These are phyloP conservation scores for Paedocypris sp. DNA, from an alignment of 2,113 vertebrate species.

Conservation along the genomic window DNA sequence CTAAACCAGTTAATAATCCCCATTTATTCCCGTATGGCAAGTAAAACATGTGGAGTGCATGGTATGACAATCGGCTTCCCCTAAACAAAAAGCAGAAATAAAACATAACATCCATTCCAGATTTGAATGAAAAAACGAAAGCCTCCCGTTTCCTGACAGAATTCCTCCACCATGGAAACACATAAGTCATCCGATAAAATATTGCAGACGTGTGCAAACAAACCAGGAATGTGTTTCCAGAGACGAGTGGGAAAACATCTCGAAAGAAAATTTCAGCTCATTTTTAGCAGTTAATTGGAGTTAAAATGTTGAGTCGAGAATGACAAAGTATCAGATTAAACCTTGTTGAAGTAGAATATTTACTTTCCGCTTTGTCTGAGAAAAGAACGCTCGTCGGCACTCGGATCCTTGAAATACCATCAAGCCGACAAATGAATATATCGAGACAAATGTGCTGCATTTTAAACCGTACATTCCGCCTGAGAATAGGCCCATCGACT, in stretches of 20 bases:
- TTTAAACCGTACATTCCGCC: neutral
- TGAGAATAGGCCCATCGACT: neutral
- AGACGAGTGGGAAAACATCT: slow-evolving; percentile 11
- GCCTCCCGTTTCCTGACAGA: neutral
- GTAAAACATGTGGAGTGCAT: neutral
- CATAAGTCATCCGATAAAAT: neutral
- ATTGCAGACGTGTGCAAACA: neutral
- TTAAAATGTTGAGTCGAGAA: slow-evolving; percentile 1
- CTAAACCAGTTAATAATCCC: too few relatives aligned
- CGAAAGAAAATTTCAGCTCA: neutral
- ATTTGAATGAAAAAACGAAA: too few relatives aligned
- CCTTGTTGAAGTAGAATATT: neutral
- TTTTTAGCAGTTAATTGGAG: too few relatives aligned
- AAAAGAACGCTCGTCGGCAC: neutral
- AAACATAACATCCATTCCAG: neutral
- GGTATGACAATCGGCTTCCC: neutral
- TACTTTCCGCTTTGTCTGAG: slow-evolving; percentile 15
- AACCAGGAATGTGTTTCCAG: neutral
- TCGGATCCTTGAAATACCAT: neutral
- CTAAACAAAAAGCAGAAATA: neutral
- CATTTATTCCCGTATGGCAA: too few relatives aligned
- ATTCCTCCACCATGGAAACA: neutral
- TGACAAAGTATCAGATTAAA: slow-evolving; percentile 11
- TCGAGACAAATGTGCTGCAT: slow-evolving; percentile 1
- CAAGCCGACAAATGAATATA: slow-evolving; percentile 4